Evolutionary conservation across 2,113 vertebrate species (phyloP), one percentile per base, ranked within the genome.

Genomic region (Corythornis cristatus): DNA sequence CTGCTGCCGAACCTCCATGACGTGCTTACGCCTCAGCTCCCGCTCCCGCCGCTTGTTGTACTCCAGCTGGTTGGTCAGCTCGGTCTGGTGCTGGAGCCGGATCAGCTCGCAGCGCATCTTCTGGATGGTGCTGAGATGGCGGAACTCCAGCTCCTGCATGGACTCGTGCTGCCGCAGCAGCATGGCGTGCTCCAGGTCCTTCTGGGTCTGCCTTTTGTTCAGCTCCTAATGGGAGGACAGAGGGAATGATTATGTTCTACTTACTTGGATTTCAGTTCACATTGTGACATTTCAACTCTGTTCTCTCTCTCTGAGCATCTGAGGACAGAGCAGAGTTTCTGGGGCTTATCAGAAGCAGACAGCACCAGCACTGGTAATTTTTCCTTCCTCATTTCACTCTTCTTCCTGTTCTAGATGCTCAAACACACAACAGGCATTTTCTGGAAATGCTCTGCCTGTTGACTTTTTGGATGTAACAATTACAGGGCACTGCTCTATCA

Each of bases 61-160:
- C 33, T 99, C 99, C 96, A 99, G 98, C 98, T 99, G 99, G 97
- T 99, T 99, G 96, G 98, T 99, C 94, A 99, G 99, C 97, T 99
- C 99, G 1, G 99, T 99, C 97, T 99, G 99, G 98, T 99, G 99
- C 97, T 99, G 99, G 85, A 99, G 97, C 42, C 99, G 98, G 93
- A 98, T 99, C 94, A 99, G 98, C 95, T 99, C 99, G 8, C 98
- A 98, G 93, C 99, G 98, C 95, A 98, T 99, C 96, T 98, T 99
- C 97, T 99, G 99, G 97, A 99, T 99, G 96, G 97, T 99, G 93
- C 98, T 98, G 93, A 99, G 98, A 96, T 99, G 99, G 90, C 99
- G 98, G 97, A 99, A 99, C 97, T 99, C 99, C 96, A 99, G 98
- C 96, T 99, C 99, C 94, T 99, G 99, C 99, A 99, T 99, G 96